Percentiles rank a stretch among this genome's conserved stretches.
phyloP scores from a whole-genome alignment of 2,113 vertebrate species.

The Gadus chalcogrammus region DNA sequence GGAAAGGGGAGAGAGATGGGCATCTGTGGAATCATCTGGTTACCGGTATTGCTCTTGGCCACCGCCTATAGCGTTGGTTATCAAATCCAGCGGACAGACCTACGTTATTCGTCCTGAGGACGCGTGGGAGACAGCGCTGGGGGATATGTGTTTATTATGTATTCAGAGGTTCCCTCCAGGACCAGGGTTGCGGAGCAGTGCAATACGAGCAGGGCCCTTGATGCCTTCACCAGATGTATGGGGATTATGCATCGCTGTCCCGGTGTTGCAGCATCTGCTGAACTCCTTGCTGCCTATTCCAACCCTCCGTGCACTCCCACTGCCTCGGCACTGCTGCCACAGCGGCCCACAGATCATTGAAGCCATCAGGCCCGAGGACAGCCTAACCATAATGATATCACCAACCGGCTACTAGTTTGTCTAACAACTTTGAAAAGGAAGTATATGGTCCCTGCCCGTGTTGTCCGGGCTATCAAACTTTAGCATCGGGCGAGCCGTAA shows the following conservation, averaged over 20 bases:
- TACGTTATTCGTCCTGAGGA: constrained; percentile 40
- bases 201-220: constrained; percentile 23
- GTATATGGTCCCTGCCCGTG: neutral
- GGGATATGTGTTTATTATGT: constrained; percentile 47
- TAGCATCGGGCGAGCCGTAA: neutral
- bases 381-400: neutral
- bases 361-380: neutral
- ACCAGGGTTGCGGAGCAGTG: too few species aligned
- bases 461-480: neutral
- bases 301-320: constrained; percentile 27
- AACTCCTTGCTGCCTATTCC: constrained; percentile 39
- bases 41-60: constrained; percentile 64
- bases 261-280: constrained; percentile 47
- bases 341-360: neutral
- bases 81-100: too few species aligned
- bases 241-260: constrained; percentile 42
- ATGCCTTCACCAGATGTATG: constrained; percentile 61
- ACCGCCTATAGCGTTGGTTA: constrained; percentile 31
- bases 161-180: constrained; percentile 43
- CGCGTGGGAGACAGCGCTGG: constrained; percentile 34
- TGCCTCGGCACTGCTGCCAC: constrained; percentile 19
- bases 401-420: neutral
- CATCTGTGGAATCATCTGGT: constrained; percentile 40
- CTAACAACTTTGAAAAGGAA: neutral
- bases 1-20: constrained; percentile 33